Evolutionary conservation across 2,888 invertebrate genomes (phyloP).

Genomic region (Shargacucullia verbasci): DNA sequence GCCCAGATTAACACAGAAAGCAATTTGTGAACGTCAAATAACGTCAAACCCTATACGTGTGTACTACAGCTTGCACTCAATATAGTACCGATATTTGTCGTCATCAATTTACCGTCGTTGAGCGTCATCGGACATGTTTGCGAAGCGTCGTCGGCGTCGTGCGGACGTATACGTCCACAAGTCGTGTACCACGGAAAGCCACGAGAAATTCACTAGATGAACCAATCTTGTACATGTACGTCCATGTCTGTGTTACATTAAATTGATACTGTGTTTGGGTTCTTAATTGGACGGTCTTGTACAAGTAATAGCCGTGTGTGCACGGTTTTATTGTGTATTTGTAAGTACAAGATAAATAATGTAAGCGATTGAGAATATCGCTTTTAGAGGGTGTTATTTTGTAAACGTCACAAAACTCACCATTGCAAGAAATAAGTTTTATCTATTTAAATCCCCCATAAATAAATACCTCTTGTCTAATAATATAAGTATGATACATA

Average conservation of each 20-base stretch:
- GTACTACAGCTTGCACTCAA: slow-evolving; percentile 33
- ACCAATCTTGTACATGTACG: slow-evolving; percentile 66
- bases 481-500: too few species aligned
- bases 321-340: slow-evolving; percentile 17
- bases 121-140: slow-evolving; percentile 74
- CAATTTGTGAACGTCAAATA: slow-evolving; percentile 47
- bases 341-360: slow-evolving; percentile 3
- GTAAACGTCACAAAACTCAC: too few species aligned
- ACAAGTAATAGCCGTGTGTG: slow-evolving; percentile 44
- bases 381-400: neutral
- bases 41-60: slow-evolving; percentile 15
- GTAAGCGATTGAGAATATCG: slow-evolving; percentile 12
- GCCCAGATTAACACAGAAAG: slow-evolving; percentile 33
- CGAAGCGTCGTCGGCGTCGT: slow-evolving; percentile 54
- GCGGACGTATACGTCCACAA: slow-evolving; percentile 54
- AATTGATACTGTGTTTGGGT: slow-evolving; percentile 78
- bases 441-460: too few species aligned
- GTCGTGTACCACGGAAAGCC: slow-evolving; percentile 73
- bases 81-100: slow-evolving; percentile 69
- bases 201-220: slow-evolving; percentile 79
- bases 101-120: slow-evolving; percentile 71
- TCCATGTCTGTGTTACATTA: slow-evolving; percentile 81
- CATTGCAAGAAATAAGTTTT: too few species aligned
- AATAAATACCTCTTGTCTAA: too few species aligned
- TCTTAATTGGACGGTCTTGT: slow-evolving; percentile 74